phyloP scores from a whole-genome alignment of 2,797 vertebrate genomes.

The Chelon labrosus region DNA sequence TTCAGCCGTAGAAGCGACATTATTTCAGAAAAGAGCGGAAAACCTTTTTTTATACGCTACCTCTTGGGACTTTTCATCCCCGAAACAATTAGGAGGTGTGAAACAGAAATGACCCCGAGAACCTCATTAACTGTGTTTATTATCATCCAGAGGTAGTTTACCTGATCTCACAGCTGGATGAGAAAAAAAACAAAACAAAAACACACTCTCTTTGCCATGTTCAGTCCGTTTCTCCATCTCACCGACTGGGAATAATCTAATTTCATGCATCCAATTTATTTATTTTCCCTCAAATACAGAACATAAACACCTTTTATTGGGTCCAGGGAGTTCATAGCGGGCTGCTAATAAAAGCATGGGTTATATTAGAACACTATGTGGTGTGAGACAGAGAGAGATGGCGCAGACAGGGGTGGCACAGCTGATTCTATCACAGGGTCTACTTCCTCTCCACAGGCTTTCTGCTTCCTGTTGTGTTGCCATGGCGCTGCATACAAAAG shows the following conservation, averaged over 20 bases:
- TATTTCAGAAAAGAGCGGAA: conserved; percentile 9
- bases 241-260: conserved; percentile 66
- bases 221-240: conserved; percentile 36
- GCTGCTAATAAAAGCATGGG: conserved; percentile 71
- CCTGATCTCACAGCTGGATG: conserved; percentile 43
- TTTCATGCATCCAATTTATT: conserved; percentile 66
- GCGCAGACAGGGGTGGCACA: conserved; percentile 48
- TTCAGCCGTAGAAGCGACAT: conserved; percentile 2
- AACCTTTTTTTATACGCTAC: neutral
- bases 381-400: conserved; percentile 21
- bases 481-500: conserved; percentile 82
- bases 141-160: conserved; percentile 42
- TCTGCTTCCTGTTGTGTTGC: conserved; percentile 87
- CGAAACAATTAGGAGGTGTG: conserved; percentile 53
- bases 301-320: conserved; percentile 79
- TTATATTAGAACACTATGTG: conserved; percentile 63
- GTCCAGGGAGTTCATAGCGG: conserved; percentile 69
- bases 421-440: conserved; percentile 69
- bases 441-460: conserved; percentile 79
- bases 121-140: conserved; percentile 62
- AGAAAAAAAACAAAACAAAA: conserved; percentile 17
- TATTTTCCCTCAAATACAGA: conserved; percentile 66
- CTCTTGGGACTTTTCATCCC: conserved; percentile 7
- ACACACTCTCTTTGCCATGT: conserved; percentile 17
- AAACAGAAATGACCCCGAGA: conserved; percentile 51